phyloP scores from a whole-genome alignment of 2,797 vertebrate genomes.

The Manis javanica region DNA sequence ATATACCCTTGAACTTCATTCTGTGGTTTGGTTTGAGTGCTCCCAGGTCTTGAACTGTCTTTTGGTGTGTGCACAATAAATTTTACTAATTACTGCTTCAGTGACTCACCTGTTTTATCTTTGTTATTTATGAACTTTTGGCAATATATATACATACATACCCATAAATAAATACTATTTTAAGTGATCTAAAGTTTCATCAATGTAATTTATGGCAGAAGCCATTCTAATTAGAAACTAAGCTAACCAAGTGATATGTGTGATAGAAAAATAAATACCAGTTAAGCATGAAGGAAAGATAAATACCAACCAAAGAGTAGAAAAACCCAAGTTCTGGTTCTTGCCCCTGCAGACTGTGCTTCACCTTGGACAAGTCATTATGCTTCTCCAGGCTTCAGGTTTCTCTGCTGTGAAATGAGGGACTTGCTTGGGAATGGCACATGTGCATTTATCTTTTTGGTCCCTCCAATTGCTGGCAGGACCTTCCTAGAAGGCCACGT shows the following conservation, averaged over 20 bases:
- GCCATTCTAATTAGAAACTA: slow-evolving; percentile 26
- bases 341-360: neutral
- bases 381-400: neutral
- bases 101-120: neutral
- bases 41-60: neutral
- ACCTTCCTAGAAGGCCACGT: neutral
- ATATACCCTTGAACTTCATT: neutral
- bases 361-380: neutral
- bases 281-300: neutral
- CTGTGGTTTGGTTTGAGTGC: neutral
- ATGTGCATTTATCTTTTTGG: neutral
- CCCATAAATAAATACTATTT: neutral
- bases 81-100: neutral
- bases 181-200: neutral
- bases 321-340: neutral
- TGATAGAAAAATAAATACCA: neutral
- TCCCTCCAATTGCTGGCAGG: neutral
- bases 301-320: neutral
- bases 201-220: neutral
- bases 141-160: neutral
- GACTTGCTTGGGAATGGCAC: neutral
- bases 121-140: neutral
- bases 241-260: neutral
- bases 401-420: neutral
- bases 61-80: neutral